Evolutionary conservation across 2,888 invertebrate species (phyloP), one percentile per base, ranked within the genome.

Genomic region (Cerastis leucographa): DNA sequence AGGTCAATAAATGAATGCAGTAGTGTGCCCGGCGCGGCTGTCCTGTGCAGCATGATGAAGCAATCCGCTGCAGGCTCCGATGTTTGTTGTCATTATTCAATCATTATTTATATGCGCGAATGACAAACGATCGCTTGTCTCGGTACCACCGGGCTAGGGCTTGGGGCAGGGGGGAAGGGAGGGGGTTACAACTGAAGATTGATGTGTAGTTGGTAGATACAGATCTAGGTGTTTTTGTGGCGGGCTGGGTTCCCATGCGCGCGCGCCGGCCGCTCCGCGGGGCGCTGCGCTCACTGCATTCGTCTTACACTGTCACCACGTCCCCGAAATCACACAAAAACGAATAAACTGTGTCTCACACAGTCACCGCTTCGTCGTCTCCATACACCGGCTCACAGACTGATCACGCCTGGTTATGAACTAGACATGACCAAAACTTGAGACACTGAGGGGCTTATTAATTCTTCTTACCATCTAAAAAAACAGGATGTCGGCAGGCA

Each of bases 231-330:
- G 89, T 86, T 91, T 89, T 84, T 90, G 66, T 89, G 87, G 78
- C 72, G 71, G 87, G 76, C 11, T 66, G 76, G 77, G 88, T 88
- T 90, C 88, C 87, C 86, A 82, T 51, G 74, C 75, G 84, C 77
- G 77, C 73, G 85, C 86, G 81, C 89, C 87, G 86, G 87, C 87
- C 88, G 88, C 92, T 88, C 91, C 85, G 90, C 90, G 89, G 90
- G 90, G 84, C 85, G 89, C 80, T 88, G 68, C 85, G 88, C 88
- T 71, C 81, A 76, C 88, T 84, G 89, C 93, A 91, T 91, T 86
- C 92, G 92, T 91, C 93, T 91, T 90, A 76, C 90, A 88, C 93
- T 94, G 95, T 94, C 95, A 93, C 95, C 95, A 93, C 93, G 90
- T 89, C 88, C 86, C 83, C 78, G 74, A 80, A 82, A 76, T 79